These are phyloP conservation scores for Spisula subtruncata DNA, from an alignment of 2,888 invertebrate species.

Conservation along the genomic window DNA sequence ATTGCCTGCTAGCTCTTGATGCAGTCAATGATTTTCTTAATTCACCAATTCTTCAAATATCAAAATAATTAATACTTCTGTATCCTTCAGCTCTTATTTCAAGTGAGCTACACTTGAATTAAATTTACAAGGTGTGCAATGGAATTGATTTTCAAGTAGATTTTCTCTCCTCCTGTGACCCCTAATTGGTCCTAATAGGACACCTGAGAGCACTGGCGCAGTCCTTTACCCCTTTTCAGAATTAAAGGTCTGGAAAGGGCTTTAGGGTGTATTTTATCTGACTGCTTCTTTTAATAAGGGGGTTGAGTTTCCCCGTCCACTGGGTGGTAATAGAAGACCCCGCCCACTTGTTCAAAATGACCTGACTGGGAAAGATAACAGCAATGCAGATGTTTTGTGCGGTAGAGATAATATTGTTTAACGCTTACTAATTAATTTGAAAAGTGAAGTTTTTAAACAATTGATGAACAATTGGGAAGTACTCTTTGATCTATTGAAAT, in stretches of 20 bases:
- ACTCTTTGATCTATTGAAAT: slow-evolving; percentile 44
- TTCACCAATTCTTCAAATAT: slow-evolving; percentile 45
- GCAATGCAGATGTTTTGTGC: slow-evolving; percentile 35
- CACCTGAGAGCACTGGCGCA: slow-evolving; percentile 67
- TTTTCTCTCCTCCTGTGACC: slow-evolving; percentile 64
- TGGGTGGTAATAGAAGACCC: slow-evolving; percentile 55
- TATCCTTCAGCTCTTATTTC: slow-evolving; percentile 37
- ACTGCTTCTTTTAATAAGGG: slow-evolving; percentile 61
- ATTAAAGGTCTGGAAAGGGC: slow-evolving; percentile 62
- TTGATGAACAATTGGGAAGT: slow-evolving; percentile 6
- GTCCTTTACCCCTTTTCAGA: slow-evolving; percentile 46
- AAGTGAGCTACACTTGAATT: slow-evolving; percentile 45
- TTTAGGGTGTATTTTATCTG: slow-evolving; percentile 55
- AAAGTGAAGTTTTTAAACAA: slow-evolving; percentile 37
- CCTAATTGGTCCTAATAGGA: slow-evolving; percentile 70
- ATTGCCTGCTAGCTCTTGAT: slow-evolving; percentile 5
- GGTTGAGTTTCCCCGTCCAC: slow-evolving; percentile 62
- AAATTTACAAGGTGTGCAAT: slow-evolving; percentile 56
- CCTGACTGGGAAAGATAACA: not conserved
- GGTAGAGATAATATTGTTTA: slow-evolving; percentile 52
- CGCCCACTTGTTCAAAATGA: slow-evolving; percentile 50
- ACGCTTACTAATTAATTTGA: slow-evolving; percentile 48
- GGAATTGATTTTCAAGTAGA: slow-evolving; percentile 64
- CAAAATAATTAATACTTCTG: slow-evolving; percentile 53
- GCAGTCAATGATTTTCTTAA: slow-evolving; percentile 47